Base-by-base conservation (phyloP, 2,113 vertebrate species). In the Thunnus maccoyii region DNA sequence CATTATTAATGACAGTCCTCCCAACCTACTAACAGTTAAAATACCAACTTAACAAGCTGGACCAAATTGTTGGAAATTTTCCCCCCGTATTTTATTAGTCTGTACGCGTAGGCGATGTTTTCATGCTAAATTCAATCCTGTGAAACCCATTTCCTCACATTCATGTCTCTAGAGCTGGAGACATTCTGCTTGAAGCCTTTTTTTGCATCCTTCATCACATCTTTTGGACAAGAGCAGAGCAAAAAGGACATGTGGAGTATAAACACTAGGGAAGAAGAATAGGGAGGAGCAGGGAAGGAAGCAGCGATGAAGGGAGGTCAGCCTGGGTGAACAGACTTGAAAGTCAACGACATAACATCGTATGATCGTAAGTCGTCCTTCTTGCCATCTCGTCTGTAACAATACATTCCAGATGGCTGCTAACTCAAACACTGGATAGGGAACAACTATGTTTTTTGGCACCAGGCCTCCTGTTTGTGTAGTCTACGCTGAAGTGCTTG, bases 351-450 rank as follows among this genome's bases (percentile, higher is more conserved):
- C 67, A 70, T 71, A 83, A 75, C 68, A 70, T 80, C 47, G 32
- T 58, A 30, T 16, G 54, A 50, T 62, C 0, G 17, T 57, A 51
- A 76, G 63, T 61, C 9, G n/a, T 79, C 70, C 44, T 51, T 80
- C 46, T 66, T 76, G 74, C 70, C 50, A 55, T 71, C 46, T 57
- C 20, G 48, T 61, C 57, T 11, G 61, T 47, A 69, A 56, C 70
- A 88, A 84, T 82, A 18, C 67, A 25, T 73, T 83, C 86, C 88
- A 89, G 86, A 88, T 82, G 90, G 76, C 73, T 72, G 70, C 62
- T 41, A 54, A 76, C 27, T 86, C 78, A 47, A 74, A 81, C 79
- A 14, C 72, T 88, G 84, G 83, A 86, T 17, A 41, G 52, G 55
- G 80, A 80, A 70, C 83, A 78, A 67, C 61, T 83, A 50, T 88